Percentiles rank a stretch among this genome's conserved stretches.
phyloP scores from a whole-genome alignment of 2,113 vertebrate genomes.

The Sebastes schlegelii region DNA sequence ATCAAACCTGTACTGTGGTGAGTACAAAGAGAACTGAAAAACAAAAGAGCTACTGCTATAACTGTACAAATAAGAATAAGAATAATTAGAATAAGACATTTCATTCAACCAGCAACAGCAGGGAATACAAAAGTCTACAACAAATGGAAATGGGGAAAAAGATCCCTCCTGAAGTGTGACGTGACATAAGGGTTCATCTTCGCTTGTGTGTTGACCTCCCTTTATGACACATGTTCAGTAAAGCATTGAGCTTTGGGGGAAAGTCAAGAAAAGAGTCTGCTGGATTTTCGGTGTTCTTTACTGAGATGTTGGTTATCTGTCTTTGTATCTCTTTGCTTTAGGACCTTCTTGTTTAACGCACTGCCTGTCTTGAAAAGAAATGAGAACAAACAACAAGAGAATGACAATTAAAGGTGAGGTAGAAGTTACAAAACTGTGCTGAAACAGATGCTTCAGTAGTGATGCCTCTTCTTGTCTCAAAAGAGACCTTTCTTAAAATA shows the following conservation, averaged over 20 bases:
- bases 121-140: slow-evolving; percentile 61
- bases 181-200: slow-evolving; percentile 78
- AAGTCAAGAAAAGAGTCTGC: slow-evolving; percentile 22
- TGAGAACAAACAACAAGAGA: slow-evolving; percentile 34
- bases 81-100: neutral
- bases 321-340: slow-evolving; percentile 23
- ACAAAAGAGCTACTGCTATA: slow-evolving; percentile 23
- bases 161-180: slow-evolving; percentile 76
- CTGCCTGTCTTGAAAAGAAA: slow-evolving; percentile 54
- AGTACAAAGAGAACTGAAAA: slow-evolving; percentile 13
- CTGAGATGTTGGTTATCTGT: slow-evolving; percentile 17
- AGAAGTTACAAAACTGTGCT: neutral
- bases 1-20: slow-evolving; percentile 7
- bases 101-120: slow-evolving; percentile 14
- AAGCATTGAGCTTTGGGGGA: neutral
- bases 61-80: slow-evolving; percentile 7
- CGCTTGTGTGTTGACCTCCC: slow-evolving; percentile 35
- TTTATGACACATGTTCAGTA: slow-evolving; percentile 52
- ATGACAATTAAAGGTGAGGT: neutral
- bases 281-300: slow-evolving; percentile 32
- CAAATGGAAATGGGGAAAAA: slow-evolving; percentile 77
- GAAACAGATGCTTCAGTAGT: slow-evolving; percentile 6
- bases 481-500: neutral
- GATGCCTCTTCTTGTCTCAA: neutral
- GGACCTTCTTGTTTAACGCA: slow-evolving; percentile 3